Base-by-base conservation (phyloP, 2,888 invertebrate species). In the Plagodis dolabraria region DNA sequence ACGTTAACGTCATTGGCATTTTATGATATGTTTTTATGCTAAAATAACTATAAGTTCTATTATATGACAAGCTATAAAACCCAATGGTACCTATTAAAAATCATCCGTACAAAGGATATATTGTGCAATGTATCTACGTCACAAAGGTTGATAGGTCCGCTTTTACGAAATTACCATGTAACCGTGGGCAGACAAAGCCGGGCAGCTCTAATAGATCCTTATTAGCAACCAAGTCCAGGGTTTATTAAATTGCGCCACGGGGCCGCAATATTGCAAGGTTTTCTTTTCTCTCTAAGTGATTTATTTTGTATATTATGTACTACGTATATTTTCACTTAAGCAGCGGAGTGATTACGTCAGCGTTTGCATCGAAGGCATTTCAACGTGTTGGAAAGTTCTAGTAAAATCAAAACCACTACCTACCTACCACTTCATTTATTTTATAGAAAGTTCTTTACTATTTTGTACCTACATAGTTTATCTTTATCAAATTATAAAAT, bases 171-270 rank as follows among this genome's bases (percentile, higher is more conserved):
- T 33, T 12, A 53, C 48, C 48, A 42, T 51, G 54, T 47, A 50
- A 57, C 53, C 46, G 54, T 35, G 43, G 52, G 42, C 42, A 57
- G 46, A 58, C 64, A 63, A 64, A 67, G 63, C 62, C 53, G 47
- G 61, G 55, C 57, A 22, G 52, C 51, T 54, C 35, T 60, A 44
- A 60, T 60, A 60, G 56, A 33, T 53, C 51, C 40, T 65, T 69
- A 65, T 67, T 67, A 66, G 63, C 61, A 55, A 50, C 62, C 63
- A 68, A 65, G 62, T 57, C 56, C 61, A 55, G 51, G 57, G 58
- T 61, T 65, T 64, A 67, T 69, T 67, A 61, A 67, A 69, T 62
- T 61, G 60, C 47, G 52, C 49, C 48, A 43, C 56, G 45, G 51
- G 60, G 57, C 56, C 54, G 59, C 64, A 60, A 64, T 65, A 66